Base-by-base conservation (phyloP, 2,113 vertebrate species). In the Sebastes fasciatus region DNA sequence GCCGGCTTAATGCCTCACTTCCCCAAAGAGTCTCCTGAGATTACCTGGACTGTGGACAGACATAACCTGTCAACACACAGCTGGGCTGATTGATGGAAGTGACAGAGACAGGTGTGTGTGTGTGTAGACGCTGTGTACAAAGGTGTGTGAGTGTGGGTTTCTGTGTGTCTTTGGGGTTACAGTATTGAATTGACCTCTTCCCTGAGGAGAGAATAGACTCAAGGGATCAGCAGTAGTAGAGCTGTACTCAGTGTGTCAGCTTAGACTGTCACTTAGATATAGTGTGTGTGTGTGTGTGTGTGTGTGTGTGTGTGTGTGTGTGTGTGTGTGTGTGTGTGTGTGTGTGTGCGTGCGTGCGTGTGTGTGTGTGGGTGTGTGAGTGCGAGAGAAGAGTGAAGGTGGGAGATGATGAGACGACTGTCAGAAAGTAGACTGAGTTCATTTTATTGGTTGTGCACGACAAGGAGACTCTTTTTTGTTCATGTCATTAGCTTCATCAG, bases 141-240 rank as follows among this genome's bases (percentile, higher is more conserved):
- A 74, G 66, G 83, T 86, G 87, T 86, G 87, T 65, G 57, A 66
- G 66, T 85, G 87, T 82, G 86, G 51, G 83, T 82, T 83, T 83
- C 58, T 71, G 72, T 48, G 74, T 74, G 82, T 88, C 80, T 89
- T 78, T 81, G 82, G 83, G 92, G 94, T 93, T 93, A 91, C 89
- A 85, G 92, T 94, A 93, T 94, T 92, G 90, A 93, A 93, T 94
- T 94, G 93, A 94, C 93, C 94, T 91, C 80, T 92, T 93, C 90
- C 88, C 88, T 55, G 80, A 86, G 80, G 90, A 90, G 90, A 93
- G 93, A 93, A 94, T 91, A 93, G 93, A 94, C 94, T 92, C 90
- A 82, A 82, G 90, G 91, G 92, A 93, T 94, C 91, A 93, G 89
- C 60, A 66, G 81, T 90, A 90, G 91, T 91, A 88, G 90, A 91